Percentiles rank a stretch among this genome's conserved stretches.
These are phyloP conservation scores for Heliopora coerulea DNA, from an alignment of 92 coral and sea anemone genomes.

Conservation along the genomic window DNA sequence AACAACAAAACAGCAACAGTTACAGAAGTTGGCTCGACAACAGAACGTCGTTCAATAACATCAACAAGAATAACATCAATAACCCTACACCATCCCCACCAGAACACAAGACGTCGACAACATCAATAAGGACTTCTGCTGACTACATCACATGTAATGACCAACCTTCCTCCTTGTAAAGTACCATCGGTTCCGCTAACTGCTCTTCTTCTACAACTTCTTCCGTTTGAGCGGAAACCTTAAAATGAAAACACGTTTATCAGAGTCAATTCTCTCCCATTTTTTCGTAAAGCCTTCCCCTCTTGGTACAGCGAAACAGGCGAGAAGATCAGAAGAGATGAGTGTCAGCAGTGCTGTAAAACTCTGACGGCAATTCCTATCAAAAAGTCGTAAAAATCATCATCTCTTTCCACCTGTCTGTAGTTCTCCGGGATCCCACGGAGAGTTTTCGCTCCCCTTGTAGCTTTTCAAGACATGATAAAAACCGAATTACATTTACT, in stretches of 20 bases:
- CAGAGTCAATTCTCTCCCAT: too few species aligned
- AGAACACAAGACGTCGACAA: too few species aligned
- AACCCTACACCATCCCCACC: too few species aligned
- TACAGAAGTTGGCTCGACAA: too few species aligned
- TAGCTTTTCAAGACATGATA: too few species aligned
- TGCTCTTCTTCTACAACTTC: slow-evolving; percentile 60
- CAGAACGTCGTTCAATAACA: too few species aligned
- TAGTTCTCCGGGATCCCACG: too few species aligned
- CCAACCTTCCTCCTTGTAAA: slow-evolving; percentile 67
- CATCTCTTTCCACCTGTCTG: slow-evolving; percentile 39
- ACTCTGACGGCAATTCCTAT: slow-evolving; percentile 99
- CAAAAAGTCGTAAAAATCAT: slow-evolving; percentile 69
- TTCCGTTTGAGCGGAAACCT: slow-evolving; percentile 82
- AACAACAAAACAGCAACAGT: too few species aligned
- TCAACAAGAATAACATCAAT: background rate
- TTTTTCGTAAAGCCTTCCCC: background rate
- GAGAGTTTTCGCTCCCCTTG: too few species aligned
- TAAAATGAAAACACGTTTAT: background rate
- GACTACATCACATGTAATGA: background rate
- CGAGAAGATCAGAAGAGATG: slow-evolving; percentile 20
- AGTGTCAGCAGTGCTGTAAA: background rate
- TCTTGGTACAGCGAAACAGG: background rate
- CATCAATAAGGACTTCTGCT: too few species aligned
- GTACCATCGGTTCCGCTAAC: slow-evolving; percentile 66
- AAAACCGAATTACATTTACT: too few species aligned